Evolutionary conservation across 30 jellyfish, hydroid and myxozoan genomes (phyloP), one percentile per base, ranked within the genome.

Genomic region (Catostylus mosaicus): DNA sequence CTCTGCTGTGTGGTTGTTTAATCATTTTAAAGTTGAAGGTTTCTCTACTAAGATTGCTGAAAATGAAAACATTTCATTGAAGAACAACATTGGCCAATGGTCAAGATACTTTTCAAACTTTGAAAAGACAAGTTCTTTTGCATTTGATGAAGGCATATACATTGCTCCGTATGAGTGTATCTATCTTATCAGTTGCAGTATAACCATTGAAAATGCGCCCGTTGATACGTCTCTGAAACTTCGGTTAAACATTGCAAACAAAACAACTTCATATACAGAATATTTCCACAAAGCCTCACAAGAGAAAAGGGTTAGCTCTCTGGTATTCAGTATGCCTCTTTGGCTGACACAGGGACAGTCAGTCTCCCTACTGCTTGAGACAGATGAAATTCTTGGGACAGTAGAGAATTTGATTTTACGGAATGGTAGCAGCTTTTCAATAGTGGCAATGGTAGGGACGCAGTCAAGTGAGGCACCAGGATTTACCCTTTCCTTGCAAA

Each of bases 1-100:
- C 51, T 86, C 96, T 11, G 89, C 88, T 4, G 86, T 86, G 29
- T 43, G 57, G 86, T 46, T 86, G 34, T 67, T 75, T 27, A 86
- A 62, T 47, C 50, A 59, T 2, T 76, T 36, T 54, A 72, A 30
- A 6, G 83, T 70, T 5, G 89, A 67, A 36, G 96, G 96, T 23
- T 86, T 86, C 60, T 77, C 88, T 1, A 67, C 96, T 2, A 62
- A 1, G 50, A 34, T 86, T 6, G 18, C 38, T 14, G 67, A 14
- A 26, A 37, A 23, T 29, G 38, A 30, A 18, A 30, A 20, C 3
- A 23, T 65, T 61, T 38, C 35, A 12, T 0, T 67, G 20, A 14
- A 27, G 9, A 40, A 22, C 18, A 75, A 22, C 10, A 48, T 37
- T 12, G 63, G 29, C 38, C 26, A 78, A 40, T 56, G 60, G 80